Evolutionary conservation across 1,140 invertebrate genomes (phyloP).

Genomic region (Callitettix versicolor): DNA sequence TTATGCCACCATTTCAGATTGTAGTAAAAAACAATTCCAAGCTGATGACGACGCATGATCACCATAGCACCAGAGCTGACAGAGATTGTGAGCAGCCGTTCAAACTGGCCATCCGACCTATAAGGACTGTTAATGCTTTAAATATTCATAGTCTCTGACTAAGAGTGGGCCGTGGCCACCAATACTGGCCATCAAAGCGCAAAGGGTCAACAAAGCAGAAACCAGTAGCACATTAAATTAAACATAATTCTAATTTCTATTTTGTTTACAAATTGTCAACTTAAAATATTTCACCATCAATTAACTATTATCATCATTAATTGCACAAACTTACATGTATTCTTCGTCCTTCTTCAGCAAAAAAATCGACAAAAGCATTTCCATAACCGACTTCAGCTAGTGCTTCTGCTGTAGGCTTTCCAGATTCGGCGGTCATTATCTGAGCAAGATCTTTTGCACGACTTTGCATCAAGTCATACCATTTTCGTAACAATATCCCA

Average conservation of each 20-base stretch:
- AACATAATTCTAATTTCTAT: not conserved
- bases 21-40: no score
- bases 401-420: slow-evolving; percentile 83
- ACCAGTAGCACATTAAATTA: no score
- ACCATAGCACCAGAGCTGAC: no score
- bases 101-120: no score
- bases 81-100: no score
- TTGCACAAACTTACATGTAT: slow-evolving; percentile 41
- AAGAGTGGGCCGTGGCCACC: no score
- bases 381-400: slow-evolving; percentile 85
- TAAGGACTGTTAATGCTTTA: no score
- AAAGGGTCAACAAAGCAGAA: no score
- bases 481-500: slow-evolving; percentile 43
- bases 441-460: slow-evolving; percentile 64
- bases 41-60: no score
- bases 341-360: slow-evolving; percentile 81
- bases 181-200: no score
- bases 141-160: no score
- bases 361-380: slow-evolving; percentile 90
- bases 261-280: not conserved
- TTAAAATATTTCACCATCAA: not conserved
- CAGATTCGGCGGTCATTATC: slow-evolving; percentile 79
- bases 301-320: not conserved
- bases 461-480: slow-evolving; percentile 65
- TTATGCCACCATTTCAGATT: no score